A percentile compares a stretch with the other conserved stretches of the same genome.
phyloP scores from a whole-genome alignment of 2,113 vertebrate species.

The Pimephales promelas region DNA sequence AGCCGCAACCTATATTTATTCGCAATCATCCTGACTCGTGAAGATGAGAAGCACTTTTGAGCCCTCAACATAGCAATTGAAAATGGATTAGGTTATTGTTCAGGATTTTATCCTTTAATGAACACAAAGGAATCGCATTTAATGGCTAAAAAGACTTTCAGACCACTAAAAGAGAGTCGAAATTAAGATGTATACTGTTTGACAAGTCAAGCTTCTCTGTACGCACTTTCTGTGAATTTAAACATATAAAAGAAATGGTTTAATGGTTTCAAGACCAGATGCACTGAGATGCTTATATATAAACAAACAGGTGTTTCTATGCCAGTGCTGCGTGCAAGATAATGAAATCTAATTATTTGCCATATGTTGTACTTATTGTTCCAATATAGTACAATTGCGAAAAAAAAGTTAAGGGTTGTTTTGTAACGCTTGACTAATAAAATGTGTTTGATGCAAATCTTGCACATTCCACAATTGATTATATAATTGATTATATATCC shows the following conservation, averaged over 20 bases:
- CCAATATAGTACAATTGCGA: slow-evolving; percentile 1
- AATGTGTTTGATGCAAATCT: background rate
- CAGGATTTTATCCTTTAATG: slow-evolving; percentile 55
- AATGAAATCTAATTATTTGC: slow-evolving; percentile 8
- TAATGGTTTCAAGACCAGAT: slow-evolving; percentile 3
- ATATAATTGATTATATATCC: background rate
- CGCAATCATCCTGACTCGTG: slow-evolving; percentile 22
- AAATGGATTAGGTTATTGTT: slow-evolving; percentile 29
- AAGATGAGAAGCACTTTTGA: slow-evolving; percentile 27
- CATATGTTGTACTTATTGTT: background rate
- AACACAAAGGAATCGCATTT: slow-evolving; percentile 21
- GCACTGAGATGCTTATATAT: background rate
- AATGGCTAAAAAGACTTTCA: slow-evolving; percentile 2
- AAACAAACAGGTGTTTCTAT: background rate
- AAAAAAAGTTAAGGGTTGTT: background rate
- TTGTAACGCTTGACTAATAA: background rate
- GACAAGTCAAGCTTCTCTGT: background rate
- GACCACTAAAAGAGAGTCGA: background rate
- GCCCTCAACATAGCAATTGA: slow-evolving; percentile 28
- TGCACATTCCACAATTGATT: background rate
- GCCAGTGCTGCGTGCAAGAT: background rate
- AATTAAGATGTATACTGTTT: background rate
- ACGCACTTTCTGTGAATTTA: background rate
- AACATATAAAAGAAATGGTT: background rate
- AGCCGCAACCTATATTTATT: slow-evolving; percentile 32